Evolutionary conservation across 2,113 vertebrate species (phyloP).

Genomic region (Noctilio leporinus): DNA sequence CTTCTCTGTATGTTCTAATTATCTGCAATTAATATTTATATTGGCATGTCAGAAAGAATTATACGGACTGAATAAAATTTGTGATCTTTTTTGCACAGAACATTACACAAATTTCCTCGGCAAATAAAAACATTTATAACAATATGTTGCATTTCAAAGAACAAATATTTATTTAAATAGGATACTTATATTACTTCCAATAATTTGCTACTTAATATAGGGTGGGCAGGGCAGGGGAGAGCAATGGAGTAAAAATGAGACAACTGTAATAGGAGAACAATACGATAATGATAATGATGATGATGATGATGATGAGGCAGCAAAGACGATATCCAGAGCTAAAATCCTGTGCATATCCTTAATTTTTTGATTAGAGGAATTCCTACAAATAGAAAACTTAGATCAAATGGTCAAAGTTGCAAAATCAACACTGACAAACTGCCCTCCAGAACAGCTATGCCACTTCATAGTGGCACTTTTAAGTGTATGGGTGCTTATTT

Average conservation of each 20-base stretch:
- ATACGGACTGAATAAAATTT: not conserved
- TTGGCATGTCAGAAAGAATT: not conserved
- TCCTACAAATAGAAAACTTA: constrained; percentile 5
- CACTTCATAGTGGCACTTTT: not conserved
- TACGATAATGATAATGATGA: too few relatives aligned
- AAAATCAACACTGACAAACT: not conserved
- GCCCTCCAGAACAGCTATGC: not conserved
- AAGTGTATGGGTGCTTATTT: not conserved
- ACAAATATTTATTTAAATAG: not conserved
- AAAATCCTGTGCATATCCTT: not conserved
- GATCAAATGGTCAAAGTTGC: not conserved
- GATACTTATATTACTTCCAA: not conserved
- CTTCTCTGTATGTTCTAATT: not conserved
- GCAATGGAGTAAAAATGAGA: too few relatives aligned
- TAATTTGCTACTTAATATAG: not conserved
- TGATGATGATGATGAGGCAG: too few relatives aligned
- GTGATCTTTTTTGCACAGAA: not conserved
- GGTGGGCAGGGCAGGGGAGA: too few relatives aligned
- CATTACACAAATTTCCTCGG: not conserved
- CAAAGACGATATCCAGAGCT: not conserved
- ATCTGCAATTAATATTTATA: not conserved
- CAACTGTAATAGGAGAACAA: too few relatives aligned
- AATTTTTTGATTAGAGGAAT: not conserved
- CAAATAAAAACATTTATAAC: not conserved
- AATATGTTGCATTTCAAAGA: not conserved